A percentile compares a stretch with the other conserved stretches of the same genome.
These are phyloP conservation scores for Todus mexicanus DNA, from an alignment of 2,797 vertebrate genomes.

Conservation along the genomic window DNA sequence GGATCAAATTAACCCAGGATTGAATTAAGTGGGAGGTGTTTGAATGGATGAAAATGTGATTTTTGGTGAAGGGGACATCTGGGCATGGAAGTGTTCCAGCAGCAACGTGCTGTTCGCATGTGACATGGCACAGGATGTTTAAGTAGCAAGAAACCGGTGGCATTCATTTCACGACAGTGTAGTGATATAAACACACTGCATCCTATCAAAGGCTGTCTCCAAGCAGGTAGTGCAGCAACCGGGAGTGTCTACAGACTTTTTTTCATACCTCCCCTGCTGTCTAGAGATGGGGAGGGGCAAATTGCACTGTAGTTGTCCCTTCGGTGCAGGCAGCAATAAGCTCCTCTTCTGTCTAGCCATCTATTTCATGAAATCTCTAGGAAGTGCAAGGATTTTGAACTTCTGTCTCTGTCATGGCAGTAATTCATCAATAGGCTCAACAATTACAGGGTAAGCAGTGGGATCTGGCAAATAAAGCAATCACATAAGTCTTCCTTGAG, in stretches of 20 bases:
- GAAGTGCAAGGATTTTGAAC: not conserved
- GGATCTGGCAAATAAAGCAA: conserved; percentile 2
- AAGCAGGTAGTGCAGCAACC: not conserved
- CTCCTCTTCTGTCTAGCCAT: not conserved
- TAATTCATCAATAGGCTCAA: not conserved
- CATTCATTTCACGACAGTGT: not conserved
- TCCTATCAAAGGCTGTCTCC: not conserved
- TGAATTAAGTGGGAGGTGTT: conserved; percentile 46
- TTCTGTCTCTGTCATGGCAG: not conserved
- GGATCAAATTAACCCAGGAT: conserved; percentile 44
- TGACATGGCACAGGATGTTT: not conserved
- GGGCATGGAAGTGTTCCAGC: not conserved
- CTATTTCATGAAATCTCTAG: not conserved
- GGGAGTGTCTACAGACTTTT: not conserved
- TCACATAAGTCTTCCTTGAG: not conserved
- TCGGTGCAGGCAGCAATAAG: not conserved
- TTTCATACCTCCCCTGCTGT: not conserved
- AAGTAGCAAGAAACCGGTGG: not conserved
- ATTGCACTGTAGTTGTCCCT: not conserved
- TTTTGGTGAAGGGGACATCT: conserved; percentile 42
- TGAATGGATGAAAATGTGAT: not conserved
- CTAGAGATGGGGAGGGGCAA: not conserved
- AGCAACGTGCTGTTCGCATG: not conserved
- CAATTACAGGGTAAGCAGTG: not conserved
- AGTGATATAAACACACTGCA: not conserved